Percentiles rank a stretch among this genome's conserved stretches.
These are phyloP conservation scores for Ianthella basta DNA, from an alignment of 37 sponge, comb jelly and placozoan species.

Conservation along the genomic window DNA sequence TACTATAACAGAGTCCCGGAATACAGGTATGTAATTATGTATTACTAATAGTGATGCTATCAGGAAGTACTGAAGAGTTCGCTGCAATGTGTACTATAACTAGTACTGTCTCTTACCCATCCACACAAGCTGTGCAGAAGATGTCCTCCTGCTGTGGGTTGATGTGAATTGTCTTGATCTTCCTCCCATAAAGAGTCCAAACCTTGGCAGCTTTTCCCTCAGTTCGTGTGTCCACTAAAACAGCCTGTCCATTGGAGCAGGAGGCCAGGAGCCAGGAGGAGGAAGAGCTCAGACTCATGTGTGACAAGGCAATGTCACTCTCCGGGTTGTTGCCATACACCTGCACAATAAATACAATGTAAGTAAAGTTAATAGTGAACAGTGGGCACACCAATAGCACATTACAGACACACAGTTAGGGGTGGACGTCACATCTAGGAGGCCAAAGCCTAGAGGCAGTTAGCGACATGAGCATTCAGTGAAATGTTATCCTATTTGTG, in stretches of 20 bases:
- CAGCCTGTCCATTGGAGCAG: neutral
- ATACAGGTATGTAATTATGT: too few relatives aligned
- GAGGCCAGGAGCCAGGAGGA: neutral
- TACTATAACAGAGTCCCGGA: too few relatives aligned
- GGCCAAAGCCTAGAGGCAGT: too few relatives aligned
- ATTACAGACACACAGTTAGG: neutral
- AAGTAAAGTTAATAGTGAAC: too few relatives aligned
- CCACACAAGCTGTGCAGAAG: slow-evolving; percentile 8
- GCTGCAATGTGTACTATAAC: neutral
- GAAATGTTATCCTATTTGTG: too few relatives aligned
- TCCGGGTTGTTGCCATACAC: slow-evolving; percentile 1
- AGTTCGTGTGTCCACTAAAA: neutral
- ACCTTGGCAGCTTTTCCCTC: neutral
- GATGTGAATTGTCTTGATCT: neutral
- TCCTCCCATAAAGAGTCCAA: neutral
- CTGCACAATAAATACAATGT: neutral
- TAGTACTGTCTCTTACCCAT: neutral
- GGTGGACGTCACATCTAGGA: too few relatives aligned
- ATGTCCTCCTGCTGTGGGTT: slow-evolving; percentile 2
- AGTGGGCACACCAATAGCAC: neutral
- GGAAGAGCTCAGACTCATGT: neutral
- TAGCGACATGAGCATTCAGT: too few relatives aligned
- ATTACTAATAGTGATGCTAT: too few relatives aligned
- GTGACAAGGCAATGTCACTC: neutral
- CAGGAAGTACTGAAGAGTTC: too few relatives aligned